Evolutionary conservation across 2,113 vertebrate genomes (phyloP).

Genomic region (Pyxicephalus adspersus): DNA sequence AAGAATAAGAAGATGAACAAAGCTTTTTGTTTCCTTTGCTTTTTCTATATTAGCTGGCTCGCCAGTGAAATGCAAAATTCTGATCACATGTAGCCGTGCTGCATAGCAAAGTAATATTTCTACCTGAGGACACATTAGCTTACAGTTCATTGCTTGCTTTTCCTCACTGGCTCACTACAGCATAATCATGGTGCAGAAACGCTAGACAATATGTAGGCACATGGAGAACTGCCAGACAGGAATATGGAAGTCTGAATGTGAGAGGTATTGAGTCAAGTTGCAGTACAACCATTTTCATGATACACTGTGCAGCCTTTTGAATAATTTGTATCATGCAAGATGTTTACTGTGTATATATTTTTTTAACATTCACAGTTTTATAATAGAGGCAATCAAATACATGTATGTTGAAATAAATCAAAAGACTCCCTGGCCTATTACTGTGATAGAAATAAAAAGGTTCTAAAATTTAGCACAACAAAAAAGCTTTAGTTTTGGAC

Average conservation of each 20-base stretch:
- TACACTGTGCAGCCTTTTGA: neutral
- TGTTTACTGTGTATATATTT: neutral
- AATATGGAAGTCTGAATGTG: neutral
- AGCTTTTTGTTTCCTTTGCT: neutral
- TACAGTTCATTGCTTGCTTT: neutral
- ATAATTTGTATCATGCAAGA: slow-evolving; percentile 1
- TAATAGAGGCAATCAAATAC: too few relatives aligned
- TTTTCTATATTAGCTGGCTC: neutral
- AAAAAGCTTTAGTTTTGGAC: too few relatives aligned
- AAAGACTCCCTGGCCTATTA: too few relatives aligned
- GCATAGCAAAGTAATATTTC: slow-evolving; percentile 35
- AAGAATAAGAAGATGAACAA: too few relatives aligned
- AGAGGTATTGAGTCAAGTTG: slow-evolving; percentile 8
- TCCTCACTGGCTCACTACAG: slow-evolving; percentile 2
- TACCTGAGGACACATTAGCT: neutral
- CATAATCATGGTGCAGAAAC: slow-evolving; percentile 37
- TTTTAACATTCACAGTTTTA: too few relatives aligned
- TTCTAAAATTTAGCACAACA: too few relatives aligned
- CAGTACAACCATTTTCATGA: neutral
- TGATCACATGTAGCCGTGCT: slow-evolving; percentile 5
- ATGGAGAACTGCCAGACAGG: neutral
- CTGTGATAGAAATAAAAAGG: too few relatives aligned
- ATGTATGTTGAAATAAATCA: too few relatives aligned
- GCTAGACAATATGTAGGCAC: neutral
- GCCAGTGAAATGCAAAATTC: slow-evolving; percentile 22